Base-by-base conservation (phyloP, 1,140 invertebrate genomes). In the Caenorhabditis remanei region DNA sequence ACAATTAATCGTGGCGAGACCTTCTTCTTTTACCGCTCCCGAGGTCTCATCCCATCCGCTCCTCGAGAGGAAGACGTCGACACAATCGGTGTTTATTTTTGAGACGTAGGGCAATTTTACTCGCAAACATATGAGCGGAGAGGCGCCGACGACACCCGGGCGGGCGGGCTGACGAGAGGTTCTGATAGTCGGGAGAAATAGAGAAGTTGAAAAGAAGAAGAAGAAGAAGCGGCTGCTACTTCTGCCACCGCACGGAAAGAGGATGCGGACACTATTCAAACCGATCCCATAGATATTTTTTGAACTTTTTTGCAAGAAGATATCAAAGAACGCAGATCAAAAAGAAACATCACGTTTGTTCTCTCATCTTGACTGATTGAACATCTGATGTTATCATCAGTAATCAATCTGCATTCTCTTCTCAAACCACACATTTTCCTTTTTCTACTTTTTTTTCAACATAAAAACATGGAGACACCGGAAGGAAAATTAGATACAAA, bases 81-180 rank as follows among this genome's bases (percentile, higher is more conserved):
- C 71, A 79, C 71, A 79, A 79, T 79, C 71, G 71, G 71, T 79
- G 71, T 79, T 79, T 79, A 79, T 79, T 79, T 79, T 79, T 79
- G 71, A 41, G 71, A 79, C 71, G 71, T 79, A 79, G 71, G 71
- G 46, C 71, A 79, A 79, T 79, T 79, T 79, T 79, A 79, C 71
- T 79, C 71, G 71, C 71, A 79, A 79, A 79, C 71, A 79, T 79
- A 79, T 79, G 71, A 79, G 71, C 43, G 71, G 71, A 46, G 71
- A 79, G 71, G 71, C 71, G 71, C 71, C 71, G 71, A 79, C 71
- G 71, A 79, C 71, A 79, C 71, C 71, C 71, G 71, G 71, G 43
- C 71, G 71, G 43, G 71, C 65, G 40, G 61, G 11, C 16, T 46
- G 67, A 50, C 71, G 46, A 79, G 71, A 79, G 71, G 71, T 79